Percentiles rank a stretch among this genome's conserved stretches.
Conservation (phyloP, 2,888 invertebrate species). For the Drosophila conformis region DNA sequence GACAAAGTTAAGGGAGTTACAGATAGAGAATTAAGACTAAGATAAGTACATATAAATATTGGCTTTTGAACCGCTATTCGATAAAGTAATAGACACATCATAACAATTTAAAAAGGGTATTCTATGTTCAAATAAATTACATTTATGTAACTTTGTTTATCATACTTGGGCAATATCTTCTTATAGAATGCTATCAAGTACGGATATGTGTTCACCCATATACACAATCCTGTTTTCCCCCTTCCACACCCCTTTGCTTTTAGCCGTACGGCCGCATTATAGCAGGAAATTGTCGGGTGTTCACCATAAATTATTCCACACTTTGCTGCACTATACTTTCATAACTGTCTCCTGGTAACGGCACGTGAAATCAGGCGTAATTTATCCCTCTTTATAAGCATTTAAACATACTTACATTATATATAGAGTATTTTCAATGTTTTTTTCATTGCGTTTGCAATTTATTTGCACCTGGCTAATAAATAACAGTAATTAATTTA, state of each 20-base stretch:
- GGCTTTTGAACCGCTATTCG: not conserved
- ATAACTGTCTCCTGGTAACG: conserved; percentile 44
- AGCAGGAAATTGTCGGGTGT: conserved; percentile 56
- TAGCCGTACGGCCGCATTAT: conserved; percentile 23
- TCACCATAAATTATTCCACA: conserved; percentile 60
- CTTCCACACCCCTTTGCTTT: not conserved
- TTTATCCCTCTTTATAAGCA: conserved; percentile 51
- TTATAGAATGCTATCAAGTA: not conserved
- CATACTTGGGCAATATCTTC: not conserved
- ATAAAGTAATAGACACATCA: not conserved
- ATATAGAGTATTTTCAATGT: conserved; percentile 5
- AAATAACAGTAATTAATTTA: conserved; percentile 73
- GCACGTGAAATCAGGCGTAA: conserved; percentile 53
- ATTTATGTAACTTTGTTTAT: not conserved
- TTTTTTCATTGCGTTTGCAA: conserved; percentile 28
- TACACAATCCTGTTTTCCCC: not conserved
- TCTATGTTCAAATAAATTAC: not conserved
- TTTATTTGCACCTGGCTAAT: conserved; percentile 64
- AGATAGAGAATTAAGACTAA: not conserved
- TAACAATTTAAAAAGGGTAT: not conserved
- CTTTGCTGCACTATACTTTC: conserved; percentile 43
- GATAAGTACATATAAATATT: not conserved
- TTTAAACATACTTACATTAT: conserved; percentile 45
- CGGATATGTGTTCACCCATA: conserved; percentile 4
- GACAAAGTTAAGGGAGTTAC: not conserved